Evolutionary conservation across 1,140 invertebrate genomes (phyloP).

Genomic region (Agrilus planipennis): DNA sequence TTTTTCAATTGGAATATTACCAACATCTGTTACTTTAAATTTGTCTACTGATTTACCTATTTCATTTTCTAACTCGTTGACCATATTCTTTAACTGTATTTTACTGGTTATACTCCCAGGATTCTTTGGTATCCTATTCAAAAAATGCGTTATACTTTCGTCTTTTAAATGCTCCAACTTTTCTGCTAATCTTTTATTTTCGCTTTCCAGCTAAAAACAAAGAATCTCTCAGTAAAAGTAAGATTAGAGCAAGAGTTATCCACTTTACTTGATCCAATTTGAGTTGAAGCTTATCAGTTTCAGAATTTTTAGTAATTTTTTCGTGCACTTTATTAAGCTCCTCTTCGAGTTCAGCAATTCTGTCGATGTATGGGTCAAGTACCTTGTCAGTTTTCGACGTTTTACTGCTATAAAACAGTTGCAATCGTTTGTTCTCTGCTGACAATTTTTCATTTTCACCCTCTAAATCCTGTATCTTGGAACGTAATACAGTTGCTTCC

Average conservation of each 20-base stretch:
- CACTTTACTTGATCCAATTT: slow-evolving; percentile 17
- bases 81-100: slow-evolving; percentile 61
- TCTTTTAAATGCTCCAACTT: slow-evolving; percentile 48
- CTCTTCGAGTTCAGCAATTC: slow-evolving; percentile 46
- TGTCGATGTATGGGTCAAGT: slow-evolving; percentile 44
- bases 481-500: slow-evolving; percentile 52
- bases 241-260: too few species aligned
- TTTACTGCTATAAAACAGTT: slow-evolving; percentile 40
- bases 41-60: slow-evolving; percentile 54
- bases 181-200: slow-evolving; percentile 45
- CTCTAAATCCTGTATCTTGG: slow-evolving; percentile 53
- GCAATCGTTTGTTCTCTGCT: slow-evolving; percentile 54
- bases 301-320: slow-evolving; percentile 37
- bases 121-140: slow-evolving; percentile 52
- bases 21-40: too few species aligned
- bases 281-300: slow-evolving; percentile 18
- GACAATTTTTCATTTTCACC: slow-evolving; percentile 60
- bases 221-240: neutral
- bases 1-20: too few species aligned
- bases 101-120: slow-evolving; percentile 56
- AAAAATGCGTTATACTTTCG: slow-evolving; percentile 47
- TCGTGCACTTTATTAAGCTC: slow-evolving; percentile 46
- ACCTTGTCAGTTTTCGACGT: slow-evolving; percentile 39
- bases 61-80: slow-evolving; percentile 67
- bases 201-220: slow-evolving; percentile 41